Base-by-base conservation (phyloP, 2,797 vertebrate genomes). In the Taenioides sp. region DNA sequence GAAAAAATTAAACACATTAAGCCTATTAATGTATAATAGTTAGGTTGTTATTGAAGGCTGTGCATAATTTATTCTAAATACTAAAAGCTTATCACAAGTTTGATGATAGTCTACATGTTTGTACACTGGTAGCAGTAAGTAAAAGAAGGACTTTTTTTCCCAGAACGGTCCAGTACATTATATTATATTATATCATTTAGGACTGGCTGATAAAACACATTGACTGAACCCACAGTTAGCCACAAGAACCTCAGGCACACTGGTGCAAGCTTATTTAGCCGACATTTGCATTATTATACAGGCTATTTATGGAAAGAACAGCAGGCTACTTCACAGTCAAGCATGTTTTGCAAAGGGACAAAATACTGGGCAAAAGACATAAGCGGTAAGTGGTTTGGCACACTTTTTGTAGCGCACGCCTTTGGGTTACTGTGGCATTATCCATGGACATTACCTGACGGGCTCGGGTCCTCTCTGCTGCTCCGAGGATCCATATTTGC, bases 391-490 rank as follows among this genome's bases (percentile, higher is more conserved):
- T 22, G 54, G 54, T 23, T 57, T 23, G 54, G 22, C 62, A 10
- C 7, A n/a, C 49, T 16, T 7, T 55, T 50, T 47, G 43, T 16
- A 17, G 27, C 27, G 3, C 59, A 34, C 31, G 20, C 69, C 11
- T 50, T 28, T 20, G 40, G 37, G 74, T 3, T 1, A 22, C 63
- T 7, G 65, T 7, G 23, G 43, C 40, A 22, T 88, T 91, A 92
- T 90, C 90, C 40, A 40, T 14, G 40, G 43, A 47, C 3, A 9
- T 88, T 91, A 92, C 91, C 91, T 91, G 86, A n/a, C 55, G 74
- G 76, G 63, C 49, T 72, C 0, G 77, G 1, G 0, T 82, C 82
- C 43, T 86, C 87, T 71, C 80, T 81, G 87, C 4, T 28, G 77
- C 23, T 23, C 0, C 72, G 31, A 20, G 84, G 76, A 43, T 92